phyloP scores from a whole-genome alignment of 35 echinoderm and acorn worm species.

The Lytechinus variegatus region DNA sequence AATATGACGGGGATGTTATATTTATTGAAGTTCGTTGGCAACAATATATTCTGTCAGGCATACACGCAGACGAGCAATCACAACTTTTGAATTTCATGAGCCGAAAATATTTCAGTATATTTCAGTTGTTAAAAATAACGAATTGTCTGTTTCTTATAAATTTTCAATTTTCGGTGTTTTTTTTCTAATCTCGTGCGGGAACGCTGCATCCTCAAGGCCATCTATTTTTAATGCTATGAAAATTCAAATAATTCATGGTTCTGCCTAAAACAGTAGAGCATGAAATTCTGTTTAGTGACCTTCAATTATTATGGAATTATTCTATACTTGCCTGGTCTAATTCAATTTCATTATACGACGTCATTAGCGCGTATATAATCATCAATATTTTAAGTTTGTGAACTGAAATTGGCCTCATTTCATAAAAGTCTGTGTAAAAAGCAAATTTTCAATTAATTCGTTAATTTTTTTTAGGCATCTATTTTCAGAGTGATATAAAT shows the following conservation, averaged over 20 bases:
- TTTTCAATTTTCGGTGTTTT: background rate
- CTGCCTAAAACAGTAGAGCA: background rate
- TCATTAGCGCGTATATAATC: background rate
- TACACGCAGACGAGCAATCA: background rate
- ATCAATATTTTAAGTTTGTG: background rate
- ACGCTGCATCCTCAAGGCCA: background rate
- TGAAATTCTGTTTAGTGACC: background rate
- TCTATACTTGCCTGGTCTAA: background rate
- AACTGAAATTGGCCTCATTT: background rate
- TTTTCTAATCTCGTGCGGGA: background rate
- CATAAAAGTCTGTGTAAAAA: background rate
- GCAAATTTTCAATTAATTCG: background rate
- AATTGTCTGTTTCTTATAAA: background rate
- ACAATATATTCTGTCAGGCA: background rate
- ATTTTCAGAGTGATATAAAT: too few species aligned
- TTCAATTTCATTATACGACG: background rate
- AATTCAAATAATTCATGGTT: background rate
- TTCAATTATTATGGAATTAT: constrained; percentile 16
- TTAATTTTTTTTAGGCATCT: too few species aligned
- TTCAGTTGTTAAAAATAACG: background rate
- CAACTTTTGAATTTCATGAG: constrained; percentile 7
- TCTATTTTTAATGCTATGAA: background rate
- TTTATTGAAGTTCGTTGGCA: background rate
- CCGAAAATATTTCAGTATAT: background rate
- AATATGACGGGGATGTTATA: background rate